These are phyloP conservation scores for Trochalopteron elliotii DNA, from an alignment of 2,113 vertebrate genomes.

Conservation along the genomic window DNA sequence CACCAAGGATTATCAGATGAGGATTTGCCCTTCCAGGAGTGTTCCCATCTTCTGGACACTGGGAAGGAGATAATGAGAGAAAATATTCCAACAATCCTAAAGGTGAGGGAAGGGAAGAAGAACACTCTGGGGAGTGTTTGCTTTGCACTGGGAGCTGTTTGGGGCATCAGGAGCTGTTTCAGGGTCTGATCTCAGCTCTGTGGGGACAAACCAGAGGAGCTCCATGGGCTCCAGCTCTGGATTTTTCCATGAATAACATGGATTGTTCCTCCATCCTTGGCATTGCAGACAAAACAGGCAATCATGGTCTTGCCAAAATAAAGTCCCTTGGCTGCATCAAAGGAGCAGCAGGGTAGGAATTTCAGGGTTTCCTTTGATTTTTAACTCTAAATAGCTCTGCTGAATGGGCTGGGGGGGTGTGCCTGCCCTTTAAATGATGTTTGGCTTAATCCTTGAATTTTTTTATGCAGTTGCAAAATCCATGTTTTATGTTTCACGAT, in stretches of 20 bases:
- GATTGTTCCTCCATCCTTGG: background rate
- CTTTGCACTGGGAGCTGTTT: background rate
- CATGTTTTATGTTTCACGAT: background rate
- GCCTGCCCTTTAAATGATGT: background rate
- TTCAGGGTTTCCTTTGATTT: background rate
- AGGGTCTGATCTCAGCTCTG: too few species aligned
- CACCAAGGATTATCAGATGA: background rate
- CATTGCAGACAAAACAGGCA: background rate
- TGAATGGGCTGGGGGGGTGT: background rate
- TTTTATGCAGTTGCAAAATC: background rate
- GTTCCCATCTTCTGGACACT: background rate
- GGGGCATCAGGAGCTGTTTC: background rate
- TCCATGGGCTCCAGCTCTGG: rapidly evolving
- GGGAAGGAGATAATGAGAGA: background rate
- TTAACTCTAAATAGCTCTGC: background rate
- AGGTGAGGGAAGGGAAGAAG: background rate
- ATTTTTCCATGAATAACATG: background rate
- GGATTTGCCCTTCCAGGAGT: background rate
- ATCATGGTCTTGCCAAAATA: background rate
- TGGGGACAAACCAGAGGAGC: background rate
- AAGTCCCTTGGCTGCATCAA: background rate
- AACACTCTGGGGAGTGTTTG: background rate
- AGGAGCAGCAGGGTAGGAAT: background rate
- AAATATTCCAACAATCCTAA: background rate
- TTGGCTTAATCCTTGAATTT: background rate